Evolutionary conservation across 2,113 vertebrate genomes (phyloP), one percentile per base, ranked within the genome.

Genomic region (Speoplatyrhinus poulsoni): DNA sequence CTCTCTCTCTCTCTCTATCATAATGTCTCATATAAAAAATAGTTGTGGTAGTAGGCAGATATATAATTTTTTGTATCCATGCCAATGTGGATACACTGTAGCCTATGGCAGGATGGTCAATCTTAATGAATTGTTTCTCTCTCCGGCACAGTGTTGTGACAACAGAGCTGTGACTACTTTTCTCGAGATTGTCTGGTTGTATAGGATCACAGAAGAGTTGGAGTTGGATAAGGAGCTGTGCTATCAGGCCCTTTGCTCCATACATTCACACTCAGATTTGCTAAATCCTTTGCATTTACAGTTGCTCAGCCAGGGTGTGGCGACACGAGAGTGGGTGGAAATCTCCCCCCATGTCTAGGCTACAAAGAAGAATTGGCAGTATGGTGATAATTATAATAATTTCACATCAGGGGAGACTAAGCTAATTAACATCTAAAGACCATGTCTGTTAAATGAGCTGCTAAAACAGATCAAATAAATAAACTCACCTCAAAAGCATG

Each of bases 371-470:
- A 88, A 72, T 70, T 80, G 73, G 67, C 84, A 87, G 73, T 68
- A 47, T 75, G 76, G 86, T 87, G 90, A 87, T 91, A 90, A 91
- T 89, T 87, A 84, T 78, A 70, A 87, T 90, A 77, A 88, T 91
- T 87, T 85, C 76, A 76, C 70, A 79, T 68, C 76, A 70, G 16
- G 10, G 70, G 72, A 77, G 83, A 82, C 79, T 54, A 46, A 77
- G 72, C 73, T 84, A 82, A 89, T 89, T 87, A 86, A 82, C 85
- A 76, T 77, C 60, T 75, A 73, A 89, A 74, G 75, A 81, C 74
- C 49, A 59, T 76, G 72, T 81, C 81, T 90, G 82, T 86, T 81
- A 83, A 90, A 89, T 83, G 67, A 90, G 54, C 62, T 75, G 72
- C 69, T 82, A 78, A 87, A 88, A 86, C 75, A 84, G 87, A 76